These are phyloP conservation scores for Maconellicoccus hirsutus DNA, from an alignment of 1,140 invertebrate genomes.

Conservation along the genomic window DNA sequence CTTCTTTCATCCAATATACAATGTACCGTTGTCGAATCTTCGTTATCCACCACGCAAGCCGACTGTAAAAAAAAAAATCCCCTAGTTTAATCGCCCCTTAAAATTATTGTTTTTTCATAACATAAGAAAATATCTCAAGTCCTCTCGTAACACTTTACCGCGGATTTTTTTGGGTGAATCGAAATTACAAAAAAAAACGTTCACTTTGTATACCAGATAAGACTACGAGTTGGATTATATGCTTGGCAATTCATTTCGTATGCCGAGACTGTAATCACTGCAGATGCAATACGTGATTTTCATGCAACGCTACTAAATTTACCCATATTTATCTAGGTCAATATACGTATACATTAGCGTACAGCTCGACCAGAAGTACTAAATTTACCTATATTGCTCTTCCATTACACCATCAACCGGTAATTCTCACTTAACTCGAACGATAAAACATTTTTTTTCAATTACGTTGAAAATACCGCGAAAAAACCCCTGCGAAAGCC, in stretches of 20 bases:
- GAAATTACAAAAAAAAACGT: too few species aligned
- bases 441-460: too few species aligned
- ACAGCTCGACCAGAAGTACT: too few species aligned
- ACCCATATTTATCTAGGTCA: background rate
- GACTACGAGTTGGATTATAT: background rate
- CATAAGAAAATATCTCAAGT: too few species aligned
- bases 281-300: conserved; percentile 17
- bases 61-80: background rate
- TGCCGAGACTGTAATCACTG: conserved; percentile 5
- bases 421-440: too few species aligned
- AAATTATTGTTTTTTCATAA: background rate
- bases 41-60: conserved; percentile 14
- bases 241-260: background rate
- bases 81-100: background rate
- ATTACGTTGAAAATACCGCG: too few species aligned
- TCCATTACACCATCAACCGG: too few species aligned
- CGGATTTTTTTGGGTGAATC: too few species aligned
- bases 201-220: background rate
- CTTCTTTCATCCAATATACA: conserved; percentile 17
- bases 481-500: too few species aligned
- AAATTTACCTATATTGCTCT: too few species aligned
- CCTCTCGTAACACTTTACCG: too few species aligned
- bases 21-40: conserved; percentile 11
- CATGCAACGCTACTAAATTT: background rate
- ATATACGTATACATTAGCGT: too few species aligned